Percentiles rank a stretch among this genome's conserved stretches.
Evolutionary conservation across 2,888 invertebrate species (phyloP).

Genomic region (Sycophila texana): DNA sequence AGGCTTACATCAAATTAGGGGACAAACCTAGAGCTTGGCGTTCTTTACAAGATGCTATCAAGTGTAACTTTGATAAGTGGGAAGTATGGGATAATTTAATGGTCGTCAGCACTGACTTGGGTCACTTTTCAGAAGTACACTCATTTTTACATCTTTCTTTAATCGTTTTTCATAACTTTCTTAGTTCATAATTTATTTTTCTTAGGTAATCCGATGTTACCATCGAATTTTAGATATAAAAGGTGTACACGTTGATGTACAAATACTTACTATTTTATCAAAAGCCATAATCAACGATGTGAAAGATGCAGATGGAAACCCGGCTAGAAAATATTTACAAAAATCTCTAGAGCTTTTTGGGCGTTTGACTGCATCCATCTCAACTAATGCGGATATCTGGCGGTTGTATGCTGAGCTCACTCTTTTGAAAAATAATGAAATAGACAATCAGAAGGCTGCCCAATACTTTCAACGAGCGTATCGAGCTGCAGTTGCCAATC

Average conservation of each 20-base stretch:
- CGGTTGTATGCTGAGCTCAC: slow-evolving; percentile 86
- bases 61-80: slow-evolving; percentile 96
- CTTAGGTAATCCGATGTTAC: slow-evolving; percentile 84
- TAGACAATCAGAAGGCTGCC: slow-evolving; percentile 76
- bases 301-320: slow-evolving; percentile 78
- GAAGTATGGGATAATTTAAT: slow-evolving; percentile 97
- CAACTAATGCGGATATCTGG: slow-evolving; percentile 87
- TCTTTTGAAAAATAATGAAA: slow-evolving; percentile 72
- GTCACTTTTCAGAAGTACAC: slow-evolving; percentile 86
- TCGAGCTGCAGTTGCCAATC: slow-evolving; percentile 82
- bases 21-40: slow-evolving; percentile 91
- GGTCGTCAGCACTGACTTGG: slow-evolving; percentile 90
- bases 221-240: slow-evolving; percentile 91
- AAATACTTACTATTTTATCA: slow-evolving; percentile 85
- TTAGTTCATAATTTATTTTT: slow-evolving; percentile 43
- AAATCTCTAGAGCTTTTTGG: slow-evolving; percentile 84
- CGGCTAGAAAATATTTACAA: slow-evolving; percentile 71
- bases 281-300: slow-evolving; percentile 82
- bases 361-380: slow-evolving; percentile 82
- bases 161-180: not conserved
- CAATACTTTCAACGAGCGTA: slow-evolving; percentile 88
- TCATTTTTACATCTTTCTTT: slow-evolving; percentile 7
- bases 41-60: slow-evolving; percentile 90
- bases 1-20: slow-evolving; percentile 91
- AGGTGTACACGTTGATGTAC: slow-evolving; percentile 85